Percentiles rank a stretch among this genome's conserved stretches.
Conservation (phyloP, 2,113 vertebrate genomes). For the Gymnobelideus leadbeateri region DNA sequence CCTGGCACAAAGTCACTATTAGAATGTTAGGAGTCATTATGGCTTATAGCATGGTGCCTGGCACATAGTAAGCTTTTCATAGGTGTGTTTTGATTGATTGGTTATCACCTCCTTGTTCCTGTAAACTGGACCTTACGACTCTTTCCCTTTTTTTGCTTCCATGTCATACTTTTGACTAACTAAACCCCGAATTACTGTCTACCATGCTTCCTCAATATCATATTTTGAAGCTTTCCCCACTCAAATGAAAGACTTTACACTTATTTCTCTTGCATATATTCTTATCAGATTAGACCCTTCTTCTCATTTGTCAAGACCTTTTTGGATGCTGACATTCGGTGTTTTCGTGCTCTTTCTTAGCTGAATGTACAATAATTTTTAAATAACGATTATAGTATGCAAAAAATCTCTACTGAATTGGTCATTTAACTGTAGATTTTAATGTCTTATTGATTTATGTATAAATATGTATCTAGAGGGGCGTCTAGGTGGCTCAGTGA, state of each 20-base stretch:
- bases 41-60: neutral
- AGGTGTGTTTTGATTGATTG: neutral
- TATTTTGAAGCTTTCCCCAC: neutral
- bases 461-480: neutral
- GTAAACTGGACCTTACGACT: neutral
- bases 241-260: neutral
- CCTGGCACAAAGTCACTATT: too few relatives aligned
- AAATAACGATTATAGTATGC: neutral
- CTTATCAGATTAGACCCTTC: neutral
- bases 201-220: neutral
- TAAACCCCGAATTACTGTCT: neutral
- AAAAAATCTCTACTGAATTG: neutral
- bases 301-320: neutral
- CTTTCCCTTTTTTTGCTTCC: neutral
- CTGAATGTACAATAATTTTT: neutral
- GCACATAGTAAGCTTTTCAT: neutral
- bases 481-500: too few relatives aligned
- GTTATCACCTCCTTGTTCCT: neutral
- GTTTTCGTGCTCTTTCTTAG: neutral
- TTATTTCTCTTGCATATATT: neutral
- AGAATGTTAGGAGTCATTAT: too few relatives aligned
- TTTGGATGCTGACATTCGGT: neutral
- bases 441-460: constrained; percentile 16
- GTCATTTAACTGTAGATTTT: neutral
- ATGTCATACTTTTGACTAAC: neutral